Conservation (phyloP, 2,888 invertebrate genomes). For the Saturnia japonica region DNA sequence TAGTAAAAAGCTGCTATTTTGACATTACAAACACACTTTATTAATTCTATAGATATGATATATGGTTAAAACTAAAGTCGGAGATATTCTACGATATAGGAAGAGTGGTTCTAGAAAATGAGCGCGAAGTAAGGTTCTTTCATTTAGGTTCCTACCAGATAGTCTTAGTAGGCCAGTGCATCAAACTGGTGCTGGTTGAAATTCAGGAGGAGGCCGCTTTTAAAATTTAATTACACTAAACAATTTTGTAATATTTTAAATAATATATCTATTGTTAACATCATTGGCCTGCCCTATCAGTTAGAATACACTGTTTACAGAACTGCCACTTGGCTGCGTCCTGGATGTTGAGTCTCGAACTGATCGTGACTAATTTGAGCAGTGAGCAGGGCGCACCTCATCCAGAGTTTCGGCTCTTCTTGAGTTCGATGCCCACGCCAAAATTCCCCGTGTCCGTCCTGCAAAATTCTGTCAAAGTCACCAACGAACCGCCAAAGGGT, state of each 20-base stretch:
- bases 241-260: too few relatives aligned
- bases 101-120: neutral
- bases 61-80: neutral
- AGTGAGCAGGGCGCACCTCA: constrained; percentile 85
- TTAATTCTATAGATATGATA: too few relatives aligned
- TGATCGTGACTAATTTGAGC: constrained; percentile 87
- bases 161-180: too few relatives aligned
- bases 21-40: too few relatives aligned
- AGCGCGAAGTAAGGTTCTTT: neutral
- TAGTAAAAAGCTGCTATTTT: too few relatives aligned
- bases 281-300: neutral
- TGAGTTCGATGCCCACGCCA: constrained; percentile 94
- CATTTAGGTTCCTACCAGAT: neutral
- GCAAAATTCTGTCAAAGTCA: constrained; percentile 96
- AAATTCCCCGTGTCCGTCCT: constrained; percentile 94
- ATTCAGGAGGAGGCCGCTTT: too few relatives aligned
- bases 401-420: constrained; percentile 89
- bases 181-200: too few relatives aligned
- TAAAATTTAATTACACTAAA: too few relatives aligned
- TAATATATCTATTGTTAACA: too few relatives aligned
- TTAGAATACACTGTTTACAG: constrained; percentile 68
- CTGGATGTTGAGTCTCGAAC: constrained; percentile 94
- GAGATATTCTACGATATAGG: too few relatives aligned
- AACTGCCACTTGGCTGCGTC: constrained; percentile 97
- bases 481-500: constrained; percentile 97